Evolutionary conservation across 1,140 invertebrate species (phyloP).

Genomic region (Drosophila oshimai): DNA sequence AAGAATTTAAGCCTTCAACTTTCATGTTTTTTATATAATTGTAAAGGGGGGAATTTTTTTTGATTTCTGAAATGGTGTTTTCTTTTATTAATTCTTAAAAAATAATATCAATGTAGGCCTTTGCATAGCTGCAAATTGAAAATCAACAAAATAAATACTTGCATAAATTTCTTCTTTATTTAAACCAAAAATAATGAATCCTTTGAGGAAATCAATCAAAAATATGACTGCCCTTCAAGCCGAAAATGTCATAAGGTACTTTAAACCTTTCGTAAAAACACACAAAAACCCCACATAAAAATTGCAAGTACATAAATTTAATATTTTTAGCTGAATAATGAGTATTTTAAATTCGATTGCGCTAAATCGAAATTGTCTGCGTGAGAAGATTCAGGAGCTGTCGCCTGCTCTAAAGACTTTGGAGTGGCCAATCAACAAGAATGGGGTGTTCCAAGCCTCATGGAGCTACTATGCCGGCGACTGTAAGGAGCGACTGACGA

Average conservation of each 20-base stretch:
- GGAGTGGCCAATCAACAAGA: background rate
- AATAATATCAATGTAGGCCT: background rate
- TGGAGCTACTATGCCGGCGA: constrained; percentile 54
- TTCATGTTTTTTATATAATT: too few species aligned
- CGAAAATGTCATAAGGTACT: background rate
- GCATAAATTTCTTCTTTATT: accelerated
- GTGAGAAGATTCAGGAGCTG: constrained; percentile 18
- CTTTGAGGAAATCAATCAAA: background rate
- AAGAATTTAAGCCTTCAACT: too few species aligned
- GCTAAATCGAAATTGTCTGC: constrained; percentile 35
- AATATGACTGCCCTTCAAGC: background rate
- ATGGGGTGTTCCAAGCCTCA: constrained; percentile 21
- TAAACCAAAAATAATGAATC: background rate
- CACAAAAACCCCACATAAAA: background rate
- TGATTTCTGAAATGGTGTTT: too few species aligned
- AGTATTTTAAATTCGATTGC: constrained; percentile 7
- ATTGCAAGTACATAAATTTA: constrained; percentile 12
- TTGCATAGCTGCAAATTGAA: background rate
- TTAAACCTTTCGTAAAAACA: background rate
- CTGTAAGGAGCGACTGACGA: constrained; percentile 19
- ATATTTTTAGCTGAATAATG: background rate
- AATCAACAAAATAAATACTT: background rate
- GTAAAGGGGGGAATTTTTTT: too few species aligned
- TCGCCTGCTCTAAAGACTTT: constrained; percentile 10
- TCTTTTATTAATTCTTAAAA: too few species aligned